A percentile compares a stretch with the other conserved stretches of the same genome.
Evolutionary conservation across 2,113 vertebrate species (phyloP).

Genomic region (Austrofundulus limnaeus): DNA sequence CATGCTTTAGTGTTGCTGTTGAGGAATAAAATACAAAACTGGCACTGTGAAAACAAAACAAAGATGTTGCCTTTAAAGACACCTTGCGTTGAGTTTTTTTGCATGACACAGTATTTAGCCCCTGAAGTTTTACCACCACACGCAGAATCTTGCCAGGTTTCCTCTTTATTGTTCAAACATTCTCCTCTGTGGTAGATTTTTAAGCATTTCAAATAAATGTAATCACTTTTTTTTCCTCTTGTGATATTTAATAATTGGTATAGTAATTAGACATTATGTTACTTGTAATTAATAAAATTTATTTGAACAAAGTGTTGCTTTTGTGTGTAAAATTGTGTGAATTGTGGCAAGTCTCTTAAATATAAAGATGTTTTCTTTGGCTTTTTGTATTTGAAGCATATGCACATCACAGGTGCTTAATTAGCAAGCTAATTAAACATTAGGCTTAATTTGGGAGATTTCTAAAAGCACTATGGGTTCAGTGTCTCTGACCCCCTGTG

Average conservation of each 20-base stretch:
- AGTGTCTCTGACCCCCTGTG: too few relatives aligned
- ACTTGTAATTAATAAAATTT: constrained; percentile 66
- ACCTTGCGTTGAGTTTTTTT: constrained; percentile 33
- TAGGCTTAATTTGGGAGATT: neutral
- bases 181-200: constrained; percentile 64
- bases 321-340: too few relatives aligned
- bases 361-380: too few relatives aligned
- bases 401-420: too few relatives aligned
- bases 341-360: too few relatives aligned
- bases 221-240: constrained; percentile 59
- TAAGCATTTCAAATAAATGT: constrained; percentile 53
- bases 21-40: constrained; percentile 47
- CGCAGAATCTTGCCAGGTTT: constrained; percentile 33
- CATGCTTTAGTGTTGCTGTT: constrained; percentile 39
- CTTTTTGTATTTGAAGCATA: too few relatives aligned
- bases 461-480: neutral
- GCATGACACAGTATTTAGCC: constrained; percentile 50
- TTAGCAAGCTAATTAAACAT: too few relatives aligned
- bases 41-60: constrained; percentile 69
- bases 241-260: constrained; percentile 76
- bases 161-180: constrained; percentile 32
- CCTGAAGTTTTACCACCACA: constrained; percentile 32
- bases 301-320: constrained; percentile 55
- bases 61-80: constrained; percentile 40
- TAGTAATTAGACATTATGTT: constrained; percentile 66